Conservation (phyloP, 2,113 vertebrate species). For the Poeciliopsis prolifica region DNA sequence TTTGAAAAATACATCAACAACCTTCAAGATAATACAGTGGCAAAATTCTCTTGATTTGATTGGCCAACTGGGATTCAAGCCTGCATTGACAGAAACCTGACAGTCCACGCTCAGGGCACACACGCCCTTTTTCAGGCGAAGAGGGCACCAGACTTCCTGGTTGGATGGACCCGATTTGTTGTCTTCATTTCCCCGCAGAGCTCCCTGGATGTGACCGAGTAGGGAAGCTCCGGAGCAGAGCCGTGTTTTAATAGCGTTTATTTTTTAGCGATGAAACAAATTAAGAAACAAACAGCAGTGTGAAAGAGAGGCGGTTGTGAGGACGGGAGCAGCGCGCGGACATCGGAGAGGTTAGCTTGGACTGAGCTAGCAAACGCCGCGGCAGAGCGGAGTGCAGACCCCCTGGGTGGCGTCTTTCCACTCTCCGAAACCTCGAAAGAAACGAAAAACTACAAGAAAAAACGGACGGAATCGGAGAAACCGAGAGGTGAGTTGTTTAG, state of each 20-base stretch:
- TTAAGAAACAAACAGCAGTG: not conserved
- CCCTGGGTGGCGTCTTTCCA: not conserved
- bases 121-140: rapidly evolving
- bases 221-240: not conserved
- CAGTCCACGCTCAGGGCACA: conserved; percentile 23
- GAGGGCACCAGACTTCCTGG: conserved; percentile 62
- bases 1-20: no score
- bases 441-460: conserved; percentile 2
- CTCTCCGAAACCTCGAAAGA: conserved; percentile 1
- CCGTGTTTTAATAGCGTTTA: no score
- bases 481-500: conserved; percentile 50
- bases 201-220: conserved; percentile 9
- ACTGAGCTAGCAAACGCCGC: conserved; percentile 42
- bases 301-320: conserved; percentile 3
- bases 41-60: no score
- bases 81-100: conserved; percentile 24
- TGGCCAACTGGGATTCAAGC: not conserved
- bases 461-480: not conserved
- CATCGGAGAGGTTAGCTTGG: conserved; percentile 46
- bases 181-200: conserved; percentile 12
- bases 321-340: conserved; percentile 18
- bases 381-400: not conserved
- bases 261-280: not conserved
- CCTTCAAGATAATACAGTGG: no score
- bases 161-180: conserved; percentile 35